Base-by-base conservation (phyloP, 2,888 invertebrate species). In the Mimachlamys varia region DNA sequence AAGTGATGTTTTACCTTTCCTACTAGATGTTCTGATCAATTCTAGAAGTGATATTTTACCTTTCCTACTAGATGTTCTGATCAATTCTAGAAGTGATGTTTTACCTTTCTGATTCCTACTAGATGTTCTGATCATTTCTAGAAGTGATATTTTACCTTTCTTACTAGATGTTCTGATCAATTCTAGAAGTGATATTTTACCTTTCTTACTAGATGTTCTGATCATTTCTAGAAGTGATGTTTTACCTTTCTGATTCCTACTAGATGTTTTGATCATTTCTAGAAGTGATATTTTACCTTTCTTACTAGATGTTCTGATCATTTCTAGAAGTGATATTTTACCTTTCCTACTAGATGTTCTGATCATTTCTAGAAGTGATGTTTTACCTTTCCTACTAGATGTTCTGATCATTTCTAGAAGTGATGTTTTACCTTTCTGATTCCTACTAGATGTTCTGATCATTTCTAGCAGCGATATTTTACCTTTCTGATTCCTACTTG, bases 211-310 rank as follows among this genome's bases (percentile, higher is more conserved):
- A 7, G 33, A 33, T 13, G 76, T 76, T 76, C 12, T 76, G 27
- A 76, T 76, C 76, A 76, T 76, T 0, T 76, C 76, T 15, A 76
- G 33, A n/a, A n/a, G n/a, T n/a, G n/a, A n/a, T n/a, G n/a, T n/a
- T n/a, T n/a, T n/a, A n/a, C n/a, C n/a, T n/a, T n/a, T 76, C 33
- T 76, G 76, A 33, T 33, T 76, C 76, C 76, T 76, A 27, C 76
- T 33, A 7, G 33, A 33, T 13, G 76, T 76, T 76, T 33, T 76
- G 27, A 76, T 76, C 76, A 76, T 76, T 0, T 76, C 76, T 15
- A 76, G 33, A n/a, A n/a, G n/a, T n/a, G n/a, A n/a, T n/a, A n/a
- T n/a, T n/a, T n/a, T 76, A 33, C 33, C 33, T 15, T 33, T 76
- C 76, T 33, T 76, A 27, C 76, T 33, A 7, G 33, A 33, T 13